phyloP scores from a whole-genome alignment of 1,140 invertebrate genomes.

The Andricus grossulariae region DNA sequence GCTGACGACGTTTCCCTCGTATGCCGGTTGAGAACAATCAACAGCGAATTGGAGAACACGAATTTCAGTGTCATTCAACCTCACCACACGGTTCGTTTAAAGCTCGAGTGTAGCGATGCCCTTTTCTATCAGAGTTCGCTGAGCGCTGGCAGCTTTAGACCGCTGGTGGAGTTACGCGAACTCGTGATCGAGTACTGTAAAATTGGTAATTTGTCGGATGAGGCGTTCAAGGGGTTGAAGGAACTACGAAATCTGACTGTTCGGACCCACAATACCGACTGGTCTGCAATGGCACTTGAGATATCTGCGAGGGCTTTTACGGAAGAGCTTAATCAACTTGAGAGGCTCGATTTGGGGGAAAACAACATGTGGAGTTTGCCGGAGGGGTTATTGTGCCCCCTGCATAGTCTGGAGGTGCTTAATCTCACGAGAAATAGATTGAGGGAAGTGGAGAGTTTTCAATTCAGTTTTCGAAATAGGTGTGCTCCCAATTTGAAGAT shows the following conservation, averaged over 20 bases:
- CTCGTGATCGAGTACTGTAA: slow-evolving; percentile 94
- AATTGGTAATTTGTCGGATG: slow-evolving; percentile 90
- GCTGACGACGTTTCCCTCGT: slow-evolving; percentile 85
- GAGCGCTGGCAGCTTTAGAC: slow-evolving; percentile 88
- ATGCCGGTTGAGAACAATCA: slow-evolving; percentile 89
- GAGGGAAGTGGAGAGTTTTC: slow-evolving; percentile 85
- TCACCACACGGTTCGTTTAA: slow-evolving; percentile 88
- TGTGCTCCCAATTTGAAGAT: slow-evolving; percentile 84
- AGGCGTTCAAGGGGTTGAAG: slow-evolving; percentile 87
- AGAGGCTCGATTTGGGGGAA: slow-evolving; percentile 88
- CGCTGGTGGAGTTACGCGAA: slow-evolving; percentile 87
- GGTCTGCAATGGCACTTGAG: slow-evolving; percentile 90
- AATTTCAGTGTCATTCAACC: slow-evolving; percentile 93
- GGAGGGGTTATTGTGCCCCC: slow-evolving; percentile 87
- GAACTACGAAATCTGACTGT: slow-evolving; percentile 90
- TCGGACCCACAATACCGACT: slow-evolving; percentile 91
- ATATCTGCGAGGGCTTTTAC: slow-evolving; percentile 85
- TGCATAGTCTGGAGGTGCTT: slow-evolving; percentile 85
- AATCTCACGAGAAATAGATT: slow-evolving; percentile 90
- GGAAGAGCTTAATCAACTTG: slow-evolving; percentile 83
- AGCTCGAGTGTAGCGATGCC: slow-evolving; percentile 89
- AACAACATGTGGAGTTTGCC: slow-evolving; percentile 93
- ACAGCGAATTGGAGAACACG: slow-evolving; percentile 91
- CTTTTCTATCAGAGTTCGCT: slow-evolving; percentile 92
- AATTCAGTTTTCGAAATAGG: slow-evolving; percentile 81